Conservation (phyloP, 1,140 invertebrate genomes). For the Nautilus pompilius region DNA sequence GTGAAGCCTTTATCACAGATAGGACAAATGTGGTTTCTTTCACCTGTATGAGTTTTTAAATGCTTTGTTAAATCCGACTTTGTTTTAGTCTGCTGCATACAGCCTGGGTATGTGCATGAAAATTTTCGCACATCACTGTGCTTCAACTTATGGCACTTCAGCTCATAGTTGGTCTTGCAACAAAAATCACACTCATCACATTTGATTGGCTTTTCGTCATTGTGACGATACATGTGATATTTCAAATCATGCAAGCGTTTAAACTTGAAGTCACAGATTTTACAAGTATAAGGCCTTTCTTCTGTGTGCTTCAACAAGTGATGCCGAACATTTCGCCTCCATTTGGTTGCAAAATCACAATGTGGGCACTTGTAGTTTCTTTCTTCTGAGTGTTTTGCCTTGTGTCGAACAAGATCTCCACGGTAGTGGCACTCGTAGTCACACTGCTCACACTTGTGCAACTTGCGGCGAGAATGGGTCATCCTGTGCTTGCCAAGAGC, state of each 20-base stretch:
- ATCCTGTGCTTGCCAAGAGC: background rate
- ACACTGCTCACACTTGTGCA: slow-evolving; percentile 25
- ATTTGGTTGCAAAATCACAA: slow-evolving; percentile 29
- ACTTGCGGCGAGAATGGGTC: background rate
- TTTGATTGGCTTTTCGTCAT: slow-evolving; percentile 25
- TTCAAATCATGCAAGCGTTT: slow-evolving; percentile 24
- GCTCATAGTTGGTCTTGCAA: slow-evolving; percentile 35
- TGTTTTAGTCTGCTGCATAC: slow-evolving; percentile 23
- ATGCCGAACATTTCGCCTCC: slow-evolving; percentile 22
- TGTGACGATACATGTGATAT: slow-evolving; percentile 30
- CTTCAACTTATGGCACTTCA: slow-evolving; percentile 27
- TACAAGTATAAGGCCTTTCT: slow-evolving; percentile 21
- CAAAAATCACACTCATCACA: slow-evolving; percentile 32
- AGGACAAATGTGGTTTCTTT: slow-evolving; percentile 19
- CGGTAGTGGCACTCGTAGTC: slow-evolving; percentile 16
- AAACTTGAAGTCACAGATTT: slow-evolving; percentile 23
- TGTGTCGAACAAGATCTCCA: slow-evolving; percentile 20
- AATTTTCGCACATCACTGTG: slow-evolving; percentile 27
- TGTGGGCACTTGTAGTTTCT: slow-evolving; percentile 28
- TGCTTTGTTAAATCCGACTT: slow-evolving; percentile 34
- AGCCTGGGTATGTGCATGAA: slow-evolving; percentile 29
- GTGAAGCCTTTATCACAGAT: slow-evolving; percentile 31
- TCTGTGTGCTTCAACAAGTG: slow-evolving; percentile 19
- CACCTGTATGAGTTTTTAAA: slow-evolving; percentile 18
- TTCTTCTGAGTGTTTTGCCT: slow-evolving; percentile 25